Conservation (phyloP, 2,888 invertebrate species). For the Eristalinus sepulchralis region DNA sequence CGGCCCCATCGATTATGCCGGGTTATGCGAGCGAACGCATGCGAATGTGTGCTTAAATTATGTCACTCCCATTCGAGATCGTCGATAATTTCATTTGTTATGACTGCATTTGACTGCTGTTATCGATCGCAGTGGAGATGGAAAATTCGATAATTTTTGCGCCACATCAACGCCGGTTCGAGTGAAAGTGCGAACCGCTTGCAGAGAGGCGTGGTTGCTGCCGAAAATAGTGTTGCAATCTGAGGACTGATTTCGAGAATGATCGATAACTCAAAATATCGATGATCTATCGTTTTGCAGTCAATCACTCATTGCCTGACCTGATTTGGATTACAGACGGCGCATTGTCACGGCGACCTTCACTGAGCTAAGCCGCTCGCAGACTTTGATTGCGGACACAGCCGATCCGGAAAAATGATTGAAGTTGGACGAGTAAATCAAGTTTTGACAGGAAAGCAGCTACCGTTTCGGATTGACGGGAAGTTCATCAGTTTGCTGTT, state of each 20-base stretch:
- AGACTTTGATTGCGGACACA: background rate
- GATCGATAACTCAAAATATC: slow-evolving; percentile 17
- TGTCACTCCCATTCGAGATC: slow-evolving; percentile 30
- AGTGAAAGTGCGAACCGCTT: slow-evolving; percentile 25
- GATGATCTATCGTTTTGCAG: background rate
- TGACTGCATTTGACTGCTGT: slow-evolving; percentile 39
- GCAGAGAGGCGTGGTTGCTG: slow-evolving; percentile 5
- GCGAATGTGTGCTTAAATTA: slow-evolving; percentile 40
- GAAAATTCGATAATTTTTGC: background rate
- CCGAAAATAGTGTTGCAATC: slow-evolving; percentile 3
- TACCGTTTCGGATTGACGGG: background rate
- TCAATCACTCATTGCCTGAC: background rate
- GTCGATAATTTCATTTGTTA: slow-evolving; percentile 28
- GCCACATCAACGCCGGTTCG: background rate
- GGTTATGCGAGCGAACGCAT: slow-evolving; percentile 17
- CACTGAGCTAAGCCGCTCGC: background rate
- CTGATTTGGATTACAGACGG: background rate
- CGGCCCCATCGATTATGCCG: slow-evolving; percentile 8
- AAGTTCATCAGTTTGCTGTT: slow-evolving; percentile 3
- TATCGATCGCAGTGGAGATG: background rate
- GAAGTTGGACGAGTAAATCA: background rate
- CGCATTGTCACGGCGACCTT: slow-evolving; percentile 3
- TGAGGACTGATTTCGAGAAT: background rate
- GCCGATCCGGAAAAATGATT: slow-evolving; percentile 1
- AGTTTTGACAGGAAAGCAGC: background rate